Evolutionary conservation across 1,140 invertebrate species (phyloP), one percentile per base, ranked within the genome.

Genomic region (Macrocentrus cingulum): DNA sequence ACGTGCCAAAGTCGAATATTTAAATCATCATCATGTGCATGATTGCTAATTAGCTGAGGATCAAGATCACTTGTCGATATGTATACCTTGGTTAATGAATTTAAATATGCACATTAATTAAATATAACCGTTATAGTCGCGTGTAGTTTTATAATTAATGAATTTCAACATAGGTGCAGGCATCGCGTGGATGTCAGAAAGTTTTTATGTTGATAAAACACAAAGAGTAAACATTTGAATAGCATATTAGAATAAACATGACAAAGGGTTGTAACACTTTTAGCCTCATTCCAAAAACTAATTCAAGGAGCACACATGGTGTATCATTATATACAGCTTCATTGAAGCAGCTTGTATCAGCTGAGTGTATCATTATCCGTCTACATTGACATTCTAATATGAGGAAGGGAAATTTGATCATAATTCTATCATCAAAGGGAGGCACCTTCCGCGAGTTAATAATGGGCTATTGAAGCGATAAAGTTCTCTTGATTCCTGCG

Each of bases 351-450:
- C n/a, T n/a, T n/a, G n/a, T n/a, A n/a, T 29, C 25, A 29, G 25
- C 9, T 29, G 25, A n/a, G 25, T 29, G 25, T 29, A 29, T 29
- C 25, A 29, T 29, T 9, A 29, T 9, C 4, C 25, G 25, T 29
- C 25, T 29, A 29, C 4, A 29, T 5, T 9, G 25, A 29, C 25
- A 5, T 9, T 9, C 9, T 29, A 29, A 9, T n/a, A n/a, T n/a
- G 58, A 67, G 62, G 63, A 59, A 42, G 58, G 61, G 59, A 41
- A 34, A 52, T 67, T 69, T 65, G 65, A 67, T 69, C 61, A 65
- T 67, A 34, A 51, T 48, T 62, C 56, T 25, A 46, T 63, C 61
- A 63, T 57, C 34, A 55, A 20, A 25, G 56, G 29, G 6, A 55
- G 23, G 62, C 25, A 50, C 61, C 34, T 16, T 42, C 8, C n/a